Evolutionary conservation across 2,113 vertebrate genomes (phyloP), one percentile per base, ranked within the genome.

Genomic region (Cacatua alba): DNA sequence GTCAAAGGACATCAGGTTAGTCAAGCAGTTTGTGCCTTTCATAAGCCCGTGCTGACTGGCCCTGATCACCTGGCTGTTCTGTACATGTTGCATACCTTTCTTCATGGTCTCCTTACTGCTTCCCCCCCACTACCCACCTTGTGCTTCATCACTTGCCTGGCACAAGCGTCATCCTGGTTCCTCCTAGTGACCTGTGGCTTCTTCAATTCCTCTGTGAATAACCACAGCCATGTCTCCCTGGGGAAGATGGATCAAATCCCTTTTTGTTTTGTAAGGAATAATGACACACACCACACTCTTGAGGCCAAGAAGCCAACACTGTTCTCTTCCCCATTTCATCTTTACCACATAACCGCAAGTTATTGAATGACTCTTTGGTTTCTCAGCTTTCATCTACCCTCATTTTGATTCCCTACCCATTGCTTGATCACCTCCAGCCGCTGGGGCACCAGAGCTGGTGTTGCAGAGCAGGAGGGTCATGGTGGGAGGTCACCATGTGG

Each of bases 391-490:
- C 14, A 33, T 3, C 11, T 23, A 29, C 37, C 10, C 28, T 69
- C 24, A 51, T 67, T 64, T 51, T 13, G 1, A 6, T 60, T 81
- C 69, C 65, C 41, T 31, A 13, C 23, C 7, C 17, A 2, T 23
- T 76, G 57, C 28, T 86, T 59, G 51, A 14, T 18, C 24, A 9
- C 33, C 21, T 83, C 31, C 52, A 52, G 28, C 14, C 2, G 4
- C 37, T 6, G 16, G 13, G 37, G 43, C 4, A 5, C 26, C 4
- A 11, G 6, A 24, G 39, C 6, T 0, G 0, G 24, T 4, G 3
- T 17, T 7, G 3, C 3, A 17, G 43, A 0, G 4, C 29, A 25
- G 1, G 16, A 18, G 16, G 16, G 10, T 4, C 0, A 0, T 0
- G 0, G 28, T 7, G 9, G 20, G 46, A 28, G 10, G 35, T 17